Evolutionary conservation across 1,140 invertebrate species (phyloP), one percentile per base, ranked within the genome.

Genomic region (Hylyphantes graminicola): DNA sequence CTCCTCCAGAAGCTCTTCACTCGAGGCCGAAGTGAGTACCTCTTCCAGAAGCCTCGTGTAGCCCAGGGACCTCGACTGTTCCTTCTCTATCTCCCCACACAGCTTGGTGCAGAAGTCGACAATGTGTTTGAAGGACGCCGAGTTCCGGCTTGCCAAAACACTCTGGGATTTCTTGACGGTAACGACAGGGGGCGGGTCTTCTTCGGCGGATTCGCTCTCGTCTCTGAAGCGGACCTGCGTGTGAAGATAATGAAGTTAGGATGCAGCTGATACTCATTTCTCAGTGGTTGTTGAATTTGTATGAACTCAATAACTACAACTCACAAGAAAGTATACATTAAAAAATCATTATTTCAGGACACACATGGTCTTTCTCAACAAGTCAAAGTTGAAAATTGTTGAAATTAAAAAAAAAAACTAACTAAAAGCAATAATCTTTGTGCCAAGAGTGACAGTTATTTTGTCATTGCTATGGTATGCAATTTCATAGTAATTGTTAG

Each of bases 41-140:
- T 83, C 80, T 10, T 35, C 53, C 19, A 83, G 35, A 8, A 75
- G 2, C 3, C 35, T 19, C n/a, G 73, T 19, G 50, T 73, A 72
- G 35, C 57, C 50, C 15, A 35, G 35, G 13, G 12, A 78, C 65
- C 7, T 67, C 54, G 17, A 21, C 15, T 73, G 17, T 63, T 48
- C 35, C 35, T 48, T 17, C 11, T 35, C 15, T 10, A 81, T 50
- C 12, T 73, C 51, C 15, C 63, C 15, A 55, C 64, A 81, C n/a
- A 81, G 11, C 4, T 11, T 54, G 48, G 55, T 15, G n/a, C 54
- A 55, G 19, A 80, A 59, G 13, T 65, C 55, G 11, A 65, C n/a
- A 55, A 78, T 67, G 17, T 55, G 17, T 5, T 15, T 7, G 55
- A 78, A 78, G 19, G 76, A 67, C 13, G 12, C 13, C 15, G 67